Conservation (phyloP, 2,888 invertebrate genomes). For the Hypselothyrea guttata region DNA sequence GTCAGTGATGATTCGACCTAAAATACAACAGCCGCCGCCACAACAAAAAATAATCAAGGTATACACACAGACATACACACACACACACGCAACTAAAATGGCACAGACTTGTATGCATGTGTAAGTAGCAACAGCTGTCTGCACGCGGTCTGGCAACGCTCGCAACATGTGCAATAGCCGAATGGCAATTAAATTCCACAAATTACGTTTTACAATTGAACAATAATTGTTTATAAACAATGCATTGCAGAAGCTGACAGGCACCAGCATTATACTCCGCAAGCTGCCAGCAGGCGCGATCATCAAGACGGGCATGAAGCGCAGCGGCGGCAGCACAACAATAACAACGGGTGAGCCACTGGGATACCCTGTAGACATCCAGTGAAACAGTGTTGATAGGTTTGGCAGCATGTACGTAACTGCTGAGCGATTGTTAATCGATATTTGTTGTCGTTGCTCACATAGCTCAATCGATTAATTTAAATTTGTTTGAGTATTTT, state of each 20-base stretch:
- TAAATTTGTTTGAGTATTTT: too few relatives aligned
- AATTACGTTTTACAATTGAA: too few relatives aligned
- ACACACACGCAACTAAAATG: slow-evolving; percentile 4
- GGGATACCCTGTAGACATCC: too few relatives aligned
- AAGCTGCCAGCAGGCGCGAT: slow-evolving; percentile 59
- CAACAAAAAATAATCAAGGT: slow-evolving; percentile 58
- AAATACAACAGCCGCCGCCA: slow-evolving; percentile 45
- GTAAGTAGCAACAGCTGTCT: slow-evolving; percentile 36
- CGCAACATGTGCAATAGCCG: slow-evolving; percentile 1
- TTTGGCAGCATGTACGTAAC: too few relatives aligned
- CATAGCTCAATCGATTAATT: too few relatives aligned
- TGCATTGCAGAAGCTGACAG: slow-evolving; percentile 55
- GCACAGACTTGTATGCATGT: not conserved
- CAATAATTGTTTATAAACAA: too few relatives aligned
- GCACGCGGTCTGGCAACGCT: slow-evolving; percentile 18
- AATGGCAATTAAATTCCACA: too few relatives aligned
- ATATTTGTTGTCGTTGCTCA: too few relatives aligned
- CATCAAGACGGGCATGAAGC: slow-evolving; percentile 74
- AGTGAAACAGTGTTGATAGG: too few relatives aligned
- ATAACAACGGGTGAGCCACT: slow-evolving; percentile 35
- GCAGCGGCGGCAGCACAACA: slow-evolving; percentile 50
- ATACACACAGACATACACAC: slow-evolving; percentile 16
- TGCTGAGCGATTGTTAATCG: too few relatives aligned
- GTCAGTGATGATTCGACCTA: slow-evolving; percentile 42
- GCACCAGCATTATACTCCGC: slow-evolving; percentile 62